These are phyloP conservation scores for Labeo rohita DNA, from an alignment of 2,113 vertebrate species.

Conservation along the genomic window DNA sequence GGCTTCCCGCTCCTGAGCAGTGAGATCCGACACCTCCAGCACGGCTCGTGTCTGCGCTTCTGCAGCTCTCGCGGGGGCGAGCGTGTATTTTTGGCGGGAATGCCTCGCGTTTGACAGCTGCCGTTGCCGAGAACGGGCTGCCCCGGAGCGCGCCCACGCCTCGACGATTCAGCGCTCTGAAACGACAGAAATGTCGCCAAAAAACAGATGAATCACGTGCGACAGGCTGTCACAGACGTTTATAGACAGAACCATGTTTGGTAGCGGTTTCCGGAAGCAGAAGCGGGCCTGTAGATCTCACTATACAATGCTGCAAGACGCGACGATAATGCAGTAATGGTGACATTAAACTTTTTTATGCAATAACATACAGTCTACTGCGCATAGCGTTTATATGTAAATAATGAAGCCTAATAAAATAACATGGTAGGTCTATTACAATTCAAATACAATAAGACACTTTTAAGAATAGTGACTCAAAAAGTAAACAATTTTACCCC, in stretches of 20 bases:
- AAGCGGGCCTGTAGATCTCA: background rate
- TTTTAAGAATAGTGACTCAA: too few species aligned
- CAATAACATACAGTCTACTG: too few species aligned
- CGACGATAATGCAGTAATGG: too few species aligned
- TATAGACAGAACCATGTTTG: slow-evolving; percentile 42
- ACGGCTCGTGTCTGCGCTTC: background rate
- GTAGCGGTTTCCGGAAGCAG: slow-evolving; percentile 40
- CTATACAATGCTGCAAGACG: background rate
- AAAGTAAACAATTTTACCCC: background rate
- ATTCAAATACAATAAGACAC: too few species aligned
- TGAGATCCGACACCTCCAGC: background rate
- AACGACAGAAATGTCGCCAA: slow-evolving; percentile 3
- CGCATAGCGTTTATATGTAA: background rate
- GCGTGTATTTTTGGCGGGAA: slow-evolving; percentile 47
- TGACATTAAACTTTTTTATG: background rate
- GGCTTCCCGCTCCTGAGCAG: background rate
- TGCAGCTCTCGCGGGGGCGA: slow-evolving; percentile 10
- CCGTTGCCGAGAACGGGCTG: slow-evolving; percentile 23
- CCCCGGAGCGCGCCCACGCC: slow-evolving; percentile 47
- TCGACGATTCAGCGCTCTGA: background rate
- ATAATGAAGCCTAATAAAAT: background rate
- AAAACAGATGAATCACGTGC: slow-evolving; percentile 36
- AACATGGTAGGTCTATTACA: too few species aligned
- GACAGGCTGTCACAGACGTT: slow-evolving; percentile 2
- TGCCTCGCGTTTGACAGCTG: slow-evolving; percentile 41